Evolutionary conservation across 1,140 invertebrate species (phyloP).

Genomic region (Micrasema longulum): DNA sequence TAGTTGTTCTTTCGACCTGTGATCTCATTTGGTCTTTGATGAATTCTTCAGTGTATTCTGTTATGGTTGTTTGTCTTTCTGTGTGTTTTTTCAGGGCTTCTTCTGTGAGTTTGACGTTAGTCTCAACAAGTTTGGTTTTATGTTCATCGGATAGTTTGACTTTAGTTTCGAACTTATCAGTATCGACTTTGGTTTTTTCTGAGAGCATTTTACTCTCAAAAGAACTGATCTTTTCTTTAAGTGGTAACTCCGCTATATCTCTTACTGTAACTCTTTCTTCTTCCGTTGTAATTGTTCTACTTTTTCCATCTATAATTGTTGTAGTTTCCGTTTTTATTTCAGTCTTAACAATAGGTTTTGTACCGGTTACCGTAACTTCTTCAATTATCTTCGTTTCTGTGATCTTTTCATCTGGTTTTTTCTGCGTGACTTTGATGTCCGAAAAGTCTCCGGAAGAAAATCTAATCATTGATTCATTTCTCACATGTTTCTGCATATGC

Average conservation of each 20-base stretch:
- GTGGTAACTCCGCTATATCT: conserved; percentile 64
- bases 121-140: conserved; percentile 1
- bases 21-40: conserved; percentile 61
- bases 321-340: conserved; percentile 48
- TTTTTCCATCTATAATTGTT: conserved; percentile 40
- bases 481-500: conserved; percentile 67
- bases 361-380: conserved; percentile 46
- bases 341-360: conserved; percentile 40
- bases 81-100: conserved; percentile 67
- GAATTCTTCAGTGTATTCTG: conserved; percentile 68
- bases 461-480: conserved; percentile 66
- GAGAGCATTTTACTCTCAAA: conserved; percentile 65
- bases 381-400: conserved; percentile 59
- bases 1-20: conserved; percentile 37
- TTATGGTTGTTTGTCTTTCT: conserved; percentile 64
- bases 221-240: conserved; percentile 65
- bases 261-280: conserved; percentile 58
- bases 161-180: conserved; percentile 58
- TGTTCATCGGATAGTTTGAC: conserved; percentile 60
- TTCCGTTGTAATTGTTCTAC: conserved; percentile 44
- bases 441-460: conserved; percentile 68
- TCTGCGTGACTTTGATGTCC: conserved; percentile 65
- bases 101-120: conserved; percentile 64
- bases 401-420: conserved; percentile 62
- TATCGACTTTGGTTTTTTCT: conserved; percentile 61